Evolutionary conservation across 1,140 invertebrate genomes (phyloP).

Genomic region (Neotoxoptera formosana): DNA sequence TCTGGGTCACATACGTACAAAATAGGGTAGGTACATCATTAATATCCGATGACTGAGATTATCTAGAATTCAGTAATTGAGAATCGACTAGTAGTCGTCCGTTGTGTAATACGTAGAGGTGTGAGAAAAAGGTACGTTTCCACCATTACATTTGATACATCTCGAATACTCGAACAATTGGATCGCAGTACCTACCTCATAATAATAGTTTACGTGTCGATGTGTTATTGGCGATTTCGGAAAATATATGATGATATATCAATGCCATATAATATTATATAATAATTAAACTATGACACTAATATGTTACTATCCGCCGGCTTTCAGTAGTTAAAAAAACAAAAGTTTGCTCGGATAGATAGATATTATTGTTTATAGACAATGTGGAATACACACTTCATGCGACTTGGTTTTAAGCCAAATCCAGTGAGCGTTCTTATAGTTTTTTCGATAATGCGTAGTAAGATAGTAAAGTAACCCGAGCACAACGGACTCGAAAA

Average conservation of each 20-base stretch:
- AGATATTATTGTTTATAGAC: neutral
- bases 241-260: neutral
- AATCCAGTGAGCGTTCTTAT: neutral
- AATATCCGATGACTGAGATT: no score
- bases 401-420: neutral
- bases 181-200: neutral
- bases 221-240: neutral
- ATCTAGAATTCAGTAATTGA: no score
- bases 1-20: no score
- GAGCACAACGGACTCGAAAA: neutral
- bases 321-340: neutral
- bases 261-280: neutral
- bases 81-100: no score
- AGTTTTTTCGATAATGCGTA: neutral
- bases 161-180: neutral
- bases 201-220: neutral
- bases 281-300: neutral
- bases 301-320: neutral
- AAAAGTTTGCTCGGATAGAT: neutral
- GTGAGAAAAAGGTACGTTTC: neutral
- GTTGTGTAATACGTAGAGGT: no score
- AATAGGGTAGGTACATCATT: no score
- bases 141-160: neutral
- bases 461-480: neutral
- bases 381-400: neutral